Evolutionary conservation across 1,140 invertebrate genomes (phyloP).

Genomic region (Papilio machaon): DNA sequence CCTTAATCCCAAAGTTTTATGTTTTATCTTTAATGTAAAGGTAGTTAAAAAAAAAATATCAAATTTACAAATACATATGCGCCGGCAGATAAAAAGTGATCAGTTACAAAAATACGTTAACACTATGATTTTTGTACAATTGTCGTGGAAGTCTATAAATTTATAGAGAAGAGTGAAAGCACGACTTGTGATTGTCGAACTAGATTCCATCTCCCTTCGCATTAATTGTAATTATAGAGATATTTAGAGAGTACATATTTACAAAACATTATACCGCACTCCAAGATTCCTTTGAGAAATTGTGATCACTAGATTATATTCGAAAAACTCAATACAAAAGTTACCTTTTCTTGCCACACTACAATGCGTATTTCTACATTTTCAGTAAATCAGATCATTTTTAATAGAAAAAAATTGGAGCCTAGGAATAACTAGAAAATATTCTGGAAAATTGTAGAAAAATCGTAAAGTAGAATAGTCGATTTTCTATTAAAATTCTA

Average conservation of each 20-base stretch:
- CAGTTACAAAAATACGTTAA: neutral
- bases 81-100: neutral
- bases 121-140: neutral
- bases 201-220: neutral
- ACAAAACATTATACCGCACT: neutral
- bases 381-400: no score
- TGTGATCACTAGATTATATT: neutral
- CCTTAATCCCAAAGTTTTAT: neutral
- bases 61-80: no score
- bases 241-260: constrained; percentile 32
- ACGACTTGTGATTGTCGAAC: neutral
- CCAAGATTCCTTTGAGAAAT: neutral
- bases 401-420: no score
- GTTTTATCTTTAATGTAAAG: no score
- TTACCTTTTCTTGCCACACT: no score
- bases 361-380: no score
- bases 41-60: neutral
- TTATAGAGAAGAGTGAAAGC: constrained; percentile 5
- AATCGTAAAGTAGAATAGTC: no score
- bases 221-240: constrained; percentile 19
- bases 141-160: neutral
- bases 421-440: no score
- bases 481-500: no score
- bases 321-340: no score
- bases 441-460: no score